Evolutionary conservation across 2,797 vertebrate genomes (phyloP), one percentile per base, ranked within the genome.

Genomic region (Gymnodraco acuticeps): DNA sequence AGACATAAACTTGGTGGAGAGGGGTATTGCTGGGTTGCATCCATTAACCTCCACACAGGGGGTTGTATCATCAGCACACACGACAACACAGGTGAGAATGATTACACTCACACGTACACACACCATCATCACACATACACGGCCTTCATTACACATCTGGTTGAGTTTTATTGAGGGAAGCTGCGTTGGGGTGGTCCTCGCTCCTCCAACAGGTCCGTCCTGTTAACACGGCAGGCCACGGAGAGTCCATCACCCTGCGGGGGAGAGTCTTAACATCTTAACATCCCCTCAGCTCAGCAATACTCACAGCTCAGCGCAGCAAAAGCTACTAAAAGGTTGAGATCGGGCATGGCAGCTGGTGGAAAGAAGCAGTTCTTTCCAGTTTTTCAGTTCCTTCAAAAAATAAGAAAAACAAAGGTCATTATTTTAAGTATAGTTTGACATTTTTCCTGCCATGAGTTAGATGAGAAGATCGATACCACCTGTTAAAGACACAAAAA

Each of bases 101-200:
- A 94, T 95, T 94, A 88, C 67, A 67, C 74, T 60, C 79, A 77
- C 70, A 68, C 77, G 61, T 51, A 80, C 81, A 81, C 79, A 82
- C 68, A 73, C 71, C 83, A 9, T 81, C 74, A 84, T 74, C 81
- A 74, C 68, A 66, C 87, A 73, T 77, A 61, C 74, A 79, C 86
- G 87, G 89, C 84, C 92, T 95, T 95, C 94, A 91, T 93, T 93
- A 90, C 89, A 94, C 94, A 95, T 96, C 93, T 95, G 95, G 93
- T 93, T 93, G 86, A 88, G 91, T 89, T 94, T 94, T 95, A 84
- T 80, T 13, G 82, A 87, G 88, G 89, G 91, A 91, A 91, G 89
- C 89, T 65, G 87, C 86, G 66, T 83, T 86, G 87, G 93, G 94
- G 94, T 95, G 94, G 95, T 95, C 94, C 79, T 76, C 64, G 17